Base-by-base conservation (phyloP, 2,888 invertebrate genomes). In the Allolobophora icterica region DNA sequence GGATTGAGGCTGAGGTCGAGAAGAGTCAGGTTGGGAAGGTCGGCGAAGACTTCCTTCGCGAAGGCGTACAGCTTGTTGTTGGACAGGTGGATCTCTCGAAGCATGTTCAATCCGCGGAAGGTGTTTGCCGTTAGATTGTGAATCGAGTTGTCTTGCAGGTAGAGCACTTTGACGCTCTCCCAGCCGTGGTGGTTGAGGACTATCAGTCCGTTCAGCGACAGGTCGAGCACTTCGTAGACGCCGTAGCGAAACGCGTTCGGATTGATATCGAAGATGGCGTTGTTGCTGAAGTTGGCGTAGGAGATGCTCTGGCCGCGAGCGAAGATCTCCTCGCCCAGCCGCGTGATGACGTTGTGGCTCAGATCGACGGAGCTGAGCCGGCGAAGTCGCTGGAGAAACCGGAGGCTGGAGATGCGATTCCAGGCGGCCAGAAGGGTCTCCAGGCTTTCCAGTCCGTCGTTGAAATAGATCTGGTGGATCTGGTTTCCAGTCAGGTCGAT, bases 171-270 rank as follows among this genome's bases (percentile, higher is more conserved):
- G 21, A 92, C 91, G 45, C 93, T 90, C 21, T 92, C 92, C 95
- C 94, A 95, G 38, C 94, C 94, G 71, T 92, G 93, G 92, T 93
- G 92, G 35, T 92, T 91, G 0, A 95, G 91, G n/a, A 87, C 89
- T 13, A 90, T 92, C 13, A 95, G 91, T 33, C 92, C 91, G 91
- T 95, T 95, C 58, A 93, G 90, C 0, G 94, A 94, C 40, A 95
- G 92, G 91, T 95, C 94, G 38, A 95, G 92, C 34, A 92, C 38
- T 19, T 93, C 92, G 8, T 94, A 94, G 24, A 93, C 92, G 33
- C 93, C 92, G n/a, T 93, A 93, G 30, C 93, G 92, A 92, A 95
- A 95, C 6, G 94, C 93, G 19, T 92, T 93, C 87, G 93, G 93
- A 91, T 94, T 93, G 0, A 94, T 90, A 33, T 90, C 92, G 2